phyloP scores from a whole-genome alignment of 2,888 invertebrate genomes.

The Masnerella sp. region DNA sequence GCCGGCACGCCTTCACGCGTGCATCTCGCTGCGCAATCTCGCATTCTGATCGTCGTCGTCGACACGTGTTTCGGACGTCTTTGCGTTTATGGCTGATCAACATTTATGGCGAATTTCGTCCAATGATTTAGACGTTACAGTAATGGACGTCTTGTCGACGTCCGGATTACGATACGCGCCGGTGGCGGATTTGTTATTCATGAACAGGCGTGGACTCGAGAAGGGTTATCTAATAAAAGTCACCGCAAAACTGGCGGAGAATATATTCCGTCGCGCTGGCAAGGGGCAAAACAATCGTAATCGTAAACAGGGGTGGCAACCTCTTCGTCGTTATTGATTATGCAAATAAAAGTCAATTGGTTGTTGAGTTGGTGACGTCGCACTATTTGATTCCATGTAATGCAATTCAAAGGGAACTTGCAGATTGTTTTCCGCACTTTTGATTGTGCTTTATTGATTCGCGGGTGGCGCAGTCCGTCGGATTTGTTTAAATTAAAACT shows the following conservation, averaged over 20 bases:
- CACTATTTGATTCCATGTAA: no score
- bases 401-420: no score
- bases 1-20: no score
- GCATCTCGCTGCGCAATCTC: no score
- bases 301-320: constrained; percentile 8
- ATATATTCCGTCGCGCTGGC: constrained; percentile 1
- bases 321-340: no score
- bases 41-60: no score
- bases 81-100: constrained; percentile 2
- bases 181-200: constrained; percentile 15
- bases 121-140: constrained; percentile 28
- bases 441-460: no score
- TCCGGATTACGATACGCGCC: constrained; percentile 21
- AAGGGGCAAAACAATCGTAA: constrained; percentile 3
- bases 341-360: no score
- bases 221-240: constrained; percentile 22
- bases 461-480: no score
- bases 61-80: constrained; percentile 1
- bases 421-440: no score
- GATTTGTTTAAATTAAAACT: no score
- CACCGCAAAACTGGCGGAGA: not conserved
- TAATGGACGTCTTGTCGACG: constrained; percentile 31
- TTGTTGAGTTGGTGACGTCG: no score
- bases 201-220: constrained; percentile 8
- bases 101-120: constrained; percentile 23